phyloP scores from a whole-genome alignment of 1,140 invertebrate species.

The Sipha flava region DNA sequence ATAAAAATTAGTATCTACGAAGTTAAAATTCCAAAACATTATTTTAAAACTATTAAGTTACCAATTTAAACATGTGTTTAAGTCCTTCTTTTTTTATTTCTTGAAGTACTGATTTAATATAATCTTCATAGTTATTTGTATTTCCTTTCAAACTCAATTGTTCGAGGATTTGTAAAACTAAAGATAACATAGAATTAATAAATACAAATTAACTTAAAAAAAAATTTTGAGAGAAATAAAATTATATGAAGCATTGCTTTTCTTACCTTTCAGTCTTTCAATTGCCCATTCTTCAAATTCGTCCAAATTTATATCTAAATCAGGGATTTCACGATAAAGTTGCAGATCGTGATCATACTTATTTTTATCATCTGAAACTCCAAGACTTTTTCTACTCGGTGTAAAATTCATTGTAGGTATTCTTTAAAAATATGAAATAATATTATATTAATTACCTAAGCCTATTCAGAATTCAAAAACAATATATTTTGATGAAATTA shows the following conservation, averaged over 20 bases:
- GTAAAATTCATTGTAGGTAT: not conserved
- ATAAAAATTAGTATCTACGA: no score
- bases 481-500: no score
- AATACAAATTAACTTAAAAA: not conserved
- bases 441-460: no score
- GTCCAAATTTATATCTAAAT: slow-evolving; percentile 59
- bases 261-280: slow-evolving; percentile 66
- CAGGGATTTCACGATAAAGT: slow-evolving; percentile 73
- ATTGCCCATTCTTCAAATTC: slow-evolving; percentile 83
- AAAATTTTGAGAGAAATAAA: not conserved
- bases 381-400: not conserved
- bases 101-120: slow-evolving; percentile 56
- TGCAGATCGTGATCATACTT: slow-evolving; percentile 63
- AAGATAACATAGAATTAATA: slow-evolving; percentile 9
- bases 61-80: slow-evolving; percentile 49
- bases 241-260: not conserved
- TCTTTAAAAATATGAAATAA: no score
- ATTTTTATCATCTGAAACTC: not conserved
- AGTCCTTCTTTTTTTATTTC: slow-evolving; percentile 63
- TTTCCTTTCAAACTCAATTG: slow-evolving; percentile 55
- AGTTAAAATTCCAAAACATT: no score
- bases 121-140: slow-evolving; percentile 58
- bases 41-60: slow-evolving; percentile 32
- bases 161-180: slow-evolving; percentile 64
- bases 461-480: no score